phyloP scores from a whole-genome alignment of 2,888 invertebrate genomes.

The Xylophagus ater region DNA sequence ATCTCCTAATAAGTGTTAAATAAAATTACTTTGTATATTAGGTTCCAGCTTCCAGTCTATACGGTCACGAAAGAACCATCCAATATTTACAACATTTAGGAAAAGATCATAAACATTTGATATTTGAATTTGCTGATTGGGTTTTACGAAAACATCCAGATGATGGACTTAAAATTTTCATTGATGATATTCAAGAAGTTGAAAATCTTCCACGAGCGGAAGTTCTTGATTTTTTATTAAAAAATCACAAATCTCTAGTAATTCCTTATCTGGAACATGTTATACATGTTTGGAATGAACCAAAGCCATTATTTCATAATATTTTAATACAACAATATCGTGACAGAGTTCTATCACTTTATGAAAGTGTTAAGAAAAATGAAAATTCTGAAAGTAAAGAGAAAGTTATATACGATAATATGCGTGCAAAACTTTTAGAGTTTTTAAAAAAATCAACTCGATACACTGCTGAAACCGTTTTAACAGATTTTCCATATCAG shows the following conservation, averaged over 20 bases:
- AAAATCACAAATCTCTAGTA: constrained; percentile 66
- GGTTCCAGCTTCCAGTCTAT: constrained; percentile 50
- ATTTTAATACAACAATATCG: constrained; percentile 80
- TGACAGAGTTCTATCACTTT: constrained; percentile 47
- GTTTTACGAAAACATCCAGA: constrained; percentile 75
- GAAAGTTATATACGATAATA: constrained; percentile 27
- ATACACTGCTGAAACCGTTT: constrained; percentile 78
- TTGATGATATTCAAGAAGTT: constrained; percentile 76
- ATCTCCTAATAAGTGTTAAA: background rate
- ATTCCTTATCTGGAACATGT: constrained; percentile 93
- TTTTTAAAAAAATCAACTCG: constrained; percentile 70
- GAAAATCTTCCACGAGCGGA: constrained; percentile 79
- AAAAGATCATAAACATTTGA: constrained; percentile 67
- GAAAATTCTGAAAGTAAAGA: constrained; percentile 18
- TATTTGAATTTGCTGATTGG: constrained; percentile 91
- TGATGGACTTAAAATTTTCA: constrained; percentile 83
- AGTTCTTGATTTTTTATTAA: constrained; percentile 78
- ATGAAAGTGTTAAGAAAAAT: constrained; percentile 9
- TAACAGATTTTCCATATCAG: constrained; percentile 77
- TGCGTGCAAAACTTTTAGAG: constrained; percentile 51
- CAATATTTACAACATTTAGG: constrained; percentile 86
- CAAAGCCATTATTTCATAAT: constrained; percentile 78
- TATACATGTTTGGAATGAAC: constrained; percentile 80
- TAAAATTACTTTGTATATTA: background rate
- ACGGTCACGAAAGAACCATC: constrained; percentile 73